Percentiles rank a stretch among this genome's conserved stretches.
phyloP scores from a whole-genome alignment of 2,113 vertebrate genomes.

The Sylvilagus bachmani region DNA sequence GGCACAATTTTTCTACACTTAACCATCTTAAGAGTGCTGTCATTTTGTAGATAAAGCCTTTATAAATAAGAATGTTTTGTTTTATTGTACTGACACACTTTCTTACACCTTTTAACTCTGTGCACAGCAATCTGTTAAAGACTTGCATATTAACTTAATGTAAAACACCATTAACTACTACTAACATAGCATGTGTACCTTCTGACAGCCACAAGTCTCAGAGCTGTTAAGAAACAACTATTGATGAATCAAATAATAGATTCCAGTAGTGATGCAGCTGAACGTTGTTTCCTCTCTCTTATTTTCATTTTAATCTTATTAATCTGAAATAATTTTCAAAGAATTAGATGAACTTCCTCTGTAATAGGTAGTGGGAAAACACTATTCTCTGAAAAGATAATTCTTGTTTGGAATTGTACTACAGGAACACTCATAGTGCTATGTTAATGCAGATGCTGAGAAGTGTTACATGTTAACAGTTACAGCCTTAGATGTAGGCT shows the following conservation, averaged over 20 bases:
- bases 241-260: not conserved
- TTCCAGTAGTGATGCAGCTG: not conserved
- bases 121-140: not conserved
- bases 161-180: not conserved
- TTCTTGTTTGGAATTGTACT: not conserved
- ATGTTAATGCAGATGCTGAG: not conserved
- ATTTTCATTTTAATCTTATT: constrained; percentile 21
- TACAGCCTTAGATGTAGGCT: too few species aligned
- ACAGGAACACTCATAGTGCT: not conserved
- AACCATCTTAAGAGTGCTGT: not conserved
- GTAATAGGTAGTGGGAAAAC: not conserved
- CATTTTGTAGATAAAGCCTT: not conserved
- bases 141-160: not conserved
- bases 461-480: not conserved
- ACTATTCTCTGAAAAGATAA: not conserved
- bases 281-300: not conserved
- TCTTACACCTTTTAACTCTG: not conserved
- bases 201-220: not conserved
- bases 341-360: not conserved
- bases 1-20: not conserved
- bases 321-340: constrained; percentile 22
- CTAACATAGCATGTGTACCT: not conserved
- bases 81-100: not conserved
- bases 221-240: not conserved
- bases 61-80: not conserved